Evolutionary conservation across 2,888 invertebrate species (phyloP).

Genomic region (Pyralis farinalis): DNA sequence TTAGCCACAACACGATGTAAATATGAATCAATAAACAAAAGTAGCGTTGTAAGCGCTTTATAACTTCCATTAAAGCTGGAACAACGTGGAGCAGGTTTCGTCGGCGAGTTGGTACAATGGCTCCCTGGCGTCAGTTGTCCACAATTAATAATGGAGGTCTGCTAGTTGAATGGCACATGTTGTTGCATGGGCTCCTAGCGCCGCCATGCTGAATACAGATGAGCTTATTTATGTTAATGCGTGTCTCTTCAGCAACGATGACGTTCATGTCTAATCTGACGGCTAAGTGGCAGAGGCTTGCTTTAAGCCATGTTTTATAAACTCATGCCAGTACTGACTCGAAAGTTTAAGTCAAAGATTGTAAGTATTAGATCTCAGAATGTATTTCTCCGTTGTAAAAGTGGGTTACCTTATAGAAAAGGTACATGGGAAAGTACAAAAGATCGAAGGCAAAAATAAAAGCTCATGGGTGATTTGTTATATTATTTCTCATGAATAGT

Average conservation of each 20-base stretch:
- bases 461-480: no score
- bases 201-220: conserved; percentile 74
- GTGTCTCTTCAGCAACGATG: conserved; percentile 32
- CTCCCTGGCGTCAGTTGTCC: conserved; percentile 64
- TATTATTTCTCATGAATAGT: no score
- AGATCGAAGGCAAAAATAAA: no score
- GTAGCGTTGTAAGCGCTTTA: conserved; percentile 31
- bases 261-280: no score
- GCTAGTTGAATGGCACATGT: conserved; percentile 75
- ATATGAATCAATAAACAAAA: conserved; percentile 47
- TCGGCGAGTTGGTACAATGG: conserved; percentile 31
- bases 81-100: conserved; percentile 36
- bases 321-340: no score
- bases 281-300: no score
- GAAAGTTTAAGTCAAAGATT: no score
- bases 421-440: no score
- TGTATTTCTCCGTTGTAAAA: no score
- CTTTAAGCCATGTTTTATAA: no score
- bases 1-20: conserved; percentile 15
- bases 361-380: no score
- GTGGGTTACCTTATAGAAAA: no score
- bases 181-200: conserved; percentile 67
- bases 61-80: conserved; percentile 57
- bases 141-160: conserved; percentile 76
- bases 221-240: conserved; percentile 76